Base-by-base conservation (phyloP, 1,140 invertebrate genomes). In the Chymomyza costata region DNA sequence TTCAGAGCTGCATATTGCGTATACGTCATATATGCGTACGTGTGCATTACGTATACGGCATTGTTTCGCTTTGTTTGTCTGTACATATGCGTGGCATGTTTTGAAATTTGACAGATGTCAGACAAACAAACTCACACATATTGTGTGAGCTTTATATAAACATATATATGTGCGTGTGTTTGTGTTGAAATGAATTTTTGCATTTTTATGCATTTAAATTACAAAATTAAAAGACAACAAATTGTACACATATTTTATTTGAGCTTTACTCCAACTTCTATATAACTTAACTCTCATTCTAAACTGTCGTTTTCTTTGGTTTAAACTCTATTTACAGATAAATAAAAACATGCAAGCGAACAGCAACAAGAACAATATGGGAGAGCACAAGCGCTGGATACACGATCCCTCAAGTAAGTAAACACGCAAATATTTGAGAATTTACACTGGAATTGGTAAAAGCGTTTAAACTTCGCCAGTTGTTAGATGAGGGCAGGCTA, bases 341-440 rank as follows among this genome's bases (percentile, higher is more conserved):
- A 82, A 82, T 56, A 82, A 70, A 67, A 82, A 82, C 25, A 74
- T 73, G 40, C 78, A 82, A 44, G 14, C 14, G 15, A 38, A 17
- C 14, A 55, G 18, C 49, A 76, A 54, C 35, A 78, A 80, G 50
- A 73, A n/a, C n/a, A n/a, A 80, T 52, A 34, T 76, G 89, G 91
- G 84, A 16, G 71, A 84, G 44, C 82, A 60, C 41, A 93, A 92
- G 67, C 87, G 89, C 82, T 93, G 91, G 91, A 92, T 92, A 74
- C 91, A 92, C 69, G 91, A 93, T 85, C 92, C 91, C 2, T 90
- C 90, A 76, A 93, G 92, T 93, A 84, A 92, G 91, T 91, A 58
- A 44, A 18, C 13, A 17, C 49, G n/a, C n/a, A n/a, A n/a, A n/a
- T n/a, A n/a, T n/a, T n/a, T n/a, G n/a, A n/a, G n/a, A n/a, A n/a